phyloP scores from a whole-genome alignment of 2,797 vertebrate genomes.

The Falco columbarius region DNA sequence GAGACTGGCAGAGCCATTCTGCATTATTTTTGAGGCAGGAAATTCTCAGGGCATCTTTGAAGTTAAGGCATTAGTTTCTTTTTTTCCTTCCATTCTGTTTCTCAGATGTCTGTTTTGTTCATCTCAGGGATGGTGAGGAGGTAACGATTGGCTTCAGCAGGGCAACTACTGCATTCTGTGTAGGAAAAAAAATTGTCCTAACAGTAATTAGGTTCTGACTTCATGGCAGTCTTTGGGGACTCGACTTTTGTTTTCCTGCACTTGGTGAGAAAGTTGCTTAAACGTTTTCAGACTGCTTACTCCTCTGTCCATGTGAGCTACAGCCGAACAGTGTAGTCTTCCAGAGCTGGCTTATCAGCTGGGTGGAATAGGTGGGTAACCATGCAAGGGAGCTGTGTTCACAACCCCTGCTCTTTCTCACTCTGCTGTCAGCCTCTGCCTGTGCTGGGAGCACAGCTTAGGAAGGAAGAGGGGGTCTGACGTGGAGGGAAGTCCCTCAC shows the following conservation, averaged over 20 bases:
- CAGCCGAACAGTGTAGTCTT: neutral
- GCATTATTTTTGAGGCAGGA: neutral
- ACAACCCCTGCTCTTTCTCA: neutral
- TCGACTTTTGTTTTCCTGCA: neutral
- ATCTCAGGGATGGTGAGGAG: neutral
- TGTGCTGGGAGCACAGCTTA: neutral
- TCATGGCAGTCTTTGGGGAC: neutral
- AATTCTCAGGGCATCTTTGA: conserved; percentile 45
- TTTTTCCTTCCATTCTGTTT: neutral
- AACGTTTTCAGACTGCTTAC: neutral
- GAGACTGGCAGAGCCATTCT: conserved; percentile 3
- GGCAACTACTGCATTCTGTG: neutral
- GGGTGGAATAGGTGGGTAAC: neutral
- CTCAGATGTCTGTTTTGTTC: neutral
- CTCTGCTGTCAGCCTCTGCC: neutral
- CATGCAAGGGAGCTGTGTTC: rapidly evolving
- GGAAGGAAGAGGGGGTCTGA: neutral
- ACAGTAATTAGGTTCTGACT: conserved; percentile 25
- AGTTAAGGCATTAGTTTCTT: neutral
- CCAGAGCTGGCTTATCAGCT: neutral
- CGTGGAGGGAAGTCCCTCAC: neutral
- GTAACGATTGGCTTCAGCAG: conserved; percentile 29
- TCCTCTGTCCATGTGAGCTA: neutral
- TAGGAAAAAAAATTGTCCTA: neutral
- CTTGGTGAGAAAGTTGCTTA: neutral